These are phyloP conservation scores for Agrochola lychnidis DNA, from an alignment of 2,888 invertebrate genomes.

Conservation along the genomic window DNA sequence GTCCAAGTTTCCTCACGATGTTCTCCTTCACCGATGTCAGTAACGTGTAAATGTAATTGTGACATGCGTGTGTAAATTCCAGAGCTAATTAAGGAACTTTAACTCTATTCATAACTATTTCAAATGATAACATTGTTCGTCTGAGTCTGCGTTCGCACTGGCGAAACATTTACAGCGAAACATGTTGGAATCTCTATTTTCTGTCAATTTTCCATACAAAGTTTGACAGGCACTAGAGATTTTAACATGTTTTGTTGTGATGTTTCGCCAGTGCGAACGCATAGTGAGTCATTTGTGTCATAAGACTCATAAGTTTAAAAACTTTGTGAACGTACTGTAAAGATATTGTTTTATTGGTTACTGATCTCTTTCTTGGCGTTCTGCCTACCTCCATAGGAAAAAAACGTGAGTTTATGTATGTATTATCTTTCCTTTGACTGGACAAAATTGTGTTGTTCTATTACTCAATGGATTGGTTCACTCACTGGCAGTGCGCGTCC, in stretches of 20 bases:
- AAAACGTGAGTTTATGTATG: background rate
- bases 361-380: background rate
- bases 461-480: slow-evolving; percentile 25
- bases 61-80: background rate
- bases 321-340: background rate
- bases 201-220: too few relatives aligned
- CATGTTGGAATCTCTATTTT: too few relatives aligned
- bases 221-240: too few relatives aligned
- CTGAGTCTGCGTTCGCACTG: too few relatives aligned
- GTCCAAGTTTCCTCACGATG: too few relatives aligned
- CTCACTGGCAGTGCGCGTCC: slow-evolving; percentile 85
- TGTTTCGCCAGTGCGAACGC: too few relatives aligned
- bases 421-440: background rate
- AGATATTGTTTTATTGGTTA: background rate
- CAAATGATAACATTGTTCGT: background rate
- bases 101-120: background rate
- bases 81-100: background rate
- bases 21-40: too few relatives aligned
- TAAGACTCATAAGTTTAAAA: background rate
- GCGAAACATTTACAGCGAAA: too few relatives aligned
- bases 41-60: too few relatives aligned
- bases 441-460: background rate
- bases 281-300: background rate
- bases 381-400: background rate
- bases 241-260: too few relatives aligned